phyloP scores from a whole-genome alignment of 2,888 invertebrate species.

The Dyspetes luteomarginatus region DNA sequence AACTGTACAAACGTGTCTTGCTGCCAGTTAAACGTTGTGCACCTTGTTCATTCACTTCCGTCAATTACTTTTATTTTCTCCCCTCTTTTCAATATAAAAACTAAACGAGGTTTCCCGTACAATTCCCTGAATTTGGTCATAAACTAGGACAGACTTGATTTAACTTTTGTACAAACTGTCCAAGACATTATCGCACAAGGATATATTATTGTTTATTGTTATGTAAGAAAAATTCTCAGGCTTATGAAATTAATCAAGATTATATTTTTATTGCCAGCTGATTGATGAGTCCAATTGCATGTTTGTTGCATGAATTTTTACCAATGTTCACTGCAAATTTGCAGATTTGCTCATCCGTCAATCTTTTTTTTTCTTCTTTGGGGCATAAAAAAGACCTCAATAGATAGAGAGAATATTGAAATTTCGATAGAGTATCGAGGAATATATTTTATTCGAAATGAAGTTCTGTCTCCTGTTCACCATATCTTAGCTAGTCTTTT shows the following conservation, averaged over 20 bases:
- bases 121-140: slow-evolving; percentile 35
- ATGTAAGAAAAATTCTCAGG: not conserved
- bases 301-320: too few species aligned
- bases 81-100: not conserved
- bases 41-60: not conserved
- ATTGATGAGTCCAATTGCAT: too few species aligned
- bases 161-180: not conserved
- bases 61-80: not conserved
- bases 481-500: too few species aligned
- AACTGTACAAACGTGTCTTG: not conserved
- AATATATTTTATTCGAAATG: too few species aligned
- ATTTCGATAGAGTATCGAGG: too few species aligned
- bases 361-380: too few species aligned
- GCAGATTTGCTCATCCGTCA: too few species aligned
- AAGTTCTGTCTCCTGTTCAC: too few species aligned
- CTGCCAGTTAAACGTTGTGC: not conserved
- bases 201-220: not conserved
- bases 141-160: not conserved
- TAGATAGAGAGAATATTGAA: too few species aligned
- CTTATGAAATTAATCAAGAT: not conserved
- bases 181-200: not conserved
- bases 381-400: too few species aligned
- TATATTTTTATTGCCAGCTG: too few species aligned
- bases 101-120: slow-evolving; percentile 20
- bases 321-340: too few species aligned